phyloP scores from a whole-genome alignment of 2,888 invertebrate species.

The Entomobrya multifasciata region DNA sequence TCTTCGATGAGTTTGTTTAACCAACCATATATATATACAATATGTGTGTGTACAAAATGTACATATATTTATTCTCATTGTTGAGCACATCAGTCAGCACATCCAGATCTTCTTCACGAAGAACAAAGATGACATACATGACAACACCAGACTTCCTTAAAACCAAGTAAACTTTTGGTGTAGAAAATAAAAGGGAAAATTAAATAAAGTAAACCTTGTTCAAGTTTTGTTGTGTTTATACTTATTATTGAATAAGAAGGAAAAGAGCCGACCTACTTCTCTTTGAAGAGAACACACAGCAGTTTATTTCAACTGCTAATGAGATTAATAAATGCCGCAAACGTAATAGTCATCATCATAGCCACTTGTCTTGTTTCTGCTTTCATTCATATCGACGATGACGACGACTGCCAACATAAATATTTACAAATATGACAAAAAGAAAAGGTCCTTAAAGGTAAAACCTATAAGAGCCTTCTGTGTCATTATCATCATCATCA shows the following conservation, averaged over 20 bases:
- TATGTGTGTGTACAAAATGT: slow-evolving; percentile 28
- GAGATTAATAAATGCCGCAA: slow-evolving; percentile 28
- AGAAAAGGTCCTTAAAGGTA: too few species aligned
- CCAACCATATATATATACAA: slow-evolving; percentile 60
- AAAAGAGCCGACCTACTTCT: slow-evolving; percentile 47
- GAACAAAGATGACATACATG: too few species aligned
- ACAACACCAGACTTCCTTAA: too few species aligned
- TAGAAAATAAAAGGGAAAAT: too few species aligned
- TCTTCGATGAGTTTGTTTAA: slow-evolving; percentile 69
- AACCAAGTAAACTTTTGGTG: too few species aligned
- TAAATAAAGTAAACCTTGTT: slow-evolving; percentile 34
- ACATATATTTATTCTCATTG: slow-evolving; percentile 67
- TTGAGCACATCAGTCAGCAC: too few species aligned
- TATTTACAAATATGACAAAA: too few species aligned
- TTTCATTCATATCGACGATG: neutral
- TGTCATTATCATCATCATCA: neutral
- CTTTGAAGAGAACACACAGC: too few species aligned
- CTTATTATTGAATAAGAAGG: slow-evolving; percentile 25
- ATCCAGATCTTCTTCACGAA: too few species aligned
- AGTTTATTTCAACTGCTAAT: neutral
- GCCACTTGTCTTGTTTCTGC: slow-evolving; percentile 3
- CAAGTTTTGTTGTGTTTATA: neutral
- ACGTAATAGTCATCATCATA: neutral
- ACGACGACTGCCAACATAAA: neutral
- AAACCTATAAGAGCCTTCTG: too few species aligned